Percentiles rank a stretch among this genome's conserved stretches.
Evolutionary conservation across 2,888 invertebrate genomes (phyloP).

Genomic region (Nemapogon koenigi): DNA sequence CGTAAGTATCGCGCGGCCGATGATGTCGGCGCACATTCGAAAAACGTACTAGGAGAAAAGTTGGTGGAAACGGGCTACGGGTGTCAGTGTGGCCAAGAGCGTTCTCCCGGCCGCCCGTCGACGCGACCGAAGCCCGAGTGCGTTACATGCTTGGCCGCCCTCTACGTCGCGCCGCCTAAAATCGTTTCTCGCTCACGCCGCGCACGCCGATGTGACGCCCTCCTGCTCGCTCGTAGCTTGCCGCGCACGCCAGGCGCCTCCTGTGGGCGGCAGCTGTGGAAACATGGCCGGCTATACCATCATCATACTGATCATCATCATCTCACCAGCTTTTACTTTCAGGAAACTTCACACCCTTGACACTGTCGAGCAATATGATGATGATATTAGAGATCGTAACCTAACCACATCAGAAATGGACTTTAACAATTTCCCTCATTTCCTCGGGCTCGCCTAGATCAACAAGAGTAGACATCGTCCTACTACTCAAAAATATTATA

Average conservation of each 20-base stretch:
- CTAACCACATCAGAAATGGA: no score
- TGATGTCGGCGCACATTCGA: constrained; percentile 56
- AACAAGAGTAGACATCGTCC: no score
- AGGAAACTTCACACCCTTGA: no score
- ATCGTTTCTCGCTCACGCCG: constrained; percentile 39
- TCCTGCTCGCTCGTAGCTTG: constrained; percentile 28
- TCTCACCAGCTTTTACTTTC: no score
- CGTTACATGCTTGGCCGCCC: constrained; percentile 62
- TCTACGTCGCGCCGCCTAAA: constrained; percentile 67
- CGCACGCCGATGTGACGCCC: no score
- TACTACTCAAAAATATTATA: no score
- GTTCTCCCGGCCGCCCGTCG: constrained; percentile 61
- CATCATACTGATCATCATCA: no score
- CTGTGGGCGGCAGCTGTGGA: constrained; percentile 62
- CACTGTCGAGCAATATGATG: no score
- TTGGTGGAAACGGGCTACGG: constrained; percentile 39
- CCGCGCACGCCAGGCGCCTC: constrained; percentile 52
- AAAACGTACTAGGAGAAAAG: constrained; percentile 53
- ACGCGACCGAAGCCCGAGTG: constrained; percentile 63
- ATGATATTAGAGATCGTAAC: no score
- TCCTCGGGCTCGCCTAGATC: no score
- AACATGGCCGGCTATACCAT: constrained; percentile 64
- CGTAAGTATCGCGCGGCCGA: constrained; percentile 56
- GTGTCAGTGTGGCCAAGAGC: constrained; percentile 52
- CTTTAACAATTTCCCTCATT: no score